Conservation (phyloP, 2,797 vertebrate genomes). For the Coreius guichenoti region DNA sequence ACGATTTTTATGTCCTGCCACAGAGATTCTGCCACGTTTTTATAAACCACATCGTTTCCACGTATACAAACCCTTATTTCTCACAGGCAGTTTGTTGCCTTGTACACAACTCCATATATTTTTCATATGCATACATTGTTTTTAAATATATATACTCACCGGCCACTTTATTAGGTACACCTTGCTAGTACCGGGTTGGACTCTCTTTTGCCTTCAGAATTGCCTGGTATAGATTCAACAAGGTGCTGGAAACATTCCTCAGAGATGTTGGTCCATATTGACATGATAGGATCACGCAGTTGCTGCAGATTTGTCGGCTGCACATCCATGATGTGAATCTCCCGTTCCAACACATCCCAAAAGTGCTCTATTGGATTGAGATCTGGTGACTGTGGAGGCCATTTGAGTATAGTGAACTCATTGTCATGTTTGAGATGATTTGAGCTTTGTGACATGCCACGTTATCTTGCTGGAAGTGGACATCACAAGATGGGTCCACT, state of each 20-base stretch:
- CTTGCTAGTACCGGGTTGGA: not conserved
- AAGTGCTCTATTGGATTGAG: not conserved
- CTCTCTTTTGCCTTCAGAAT: not conserved
- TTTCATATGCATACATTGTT: not conserved
- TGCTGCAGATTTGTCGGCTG: not conserved
- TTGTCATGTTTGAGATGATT: not conserved
- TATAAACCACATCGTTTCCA: not conserved
- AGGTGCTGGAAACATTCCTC: not conserved
- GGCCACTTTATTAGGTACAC: not conserved
- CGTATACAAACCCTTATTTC: not conserved
- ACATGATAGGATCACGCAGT: not conserved
- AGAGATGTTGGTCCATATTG: not conserved
- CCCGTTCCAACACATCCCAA: not conserved
- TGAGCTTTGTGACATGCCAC: conserved; percentile 2
- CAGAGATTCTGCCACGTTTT: not conserved
- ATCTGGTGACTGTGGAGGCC: not conserved
- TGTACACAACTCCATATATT: not conserved
- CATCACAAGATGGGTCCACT: conserved; percentile 18
- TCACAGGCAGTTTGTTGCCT: not conserved
- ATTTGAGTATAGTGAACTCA: not conserved
- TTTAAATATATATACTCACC: not conserved
- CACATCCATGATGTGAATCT: not conserved
- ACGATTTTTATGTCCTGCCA: not conserved
- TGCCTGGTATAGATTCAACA: not conserved
- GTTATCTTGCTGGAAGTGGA: conserved; percentile 44